phyloP scores from a whole-genome alignment of 2,888 invertebrate species.

The Cephus nigrinus region DNA sequence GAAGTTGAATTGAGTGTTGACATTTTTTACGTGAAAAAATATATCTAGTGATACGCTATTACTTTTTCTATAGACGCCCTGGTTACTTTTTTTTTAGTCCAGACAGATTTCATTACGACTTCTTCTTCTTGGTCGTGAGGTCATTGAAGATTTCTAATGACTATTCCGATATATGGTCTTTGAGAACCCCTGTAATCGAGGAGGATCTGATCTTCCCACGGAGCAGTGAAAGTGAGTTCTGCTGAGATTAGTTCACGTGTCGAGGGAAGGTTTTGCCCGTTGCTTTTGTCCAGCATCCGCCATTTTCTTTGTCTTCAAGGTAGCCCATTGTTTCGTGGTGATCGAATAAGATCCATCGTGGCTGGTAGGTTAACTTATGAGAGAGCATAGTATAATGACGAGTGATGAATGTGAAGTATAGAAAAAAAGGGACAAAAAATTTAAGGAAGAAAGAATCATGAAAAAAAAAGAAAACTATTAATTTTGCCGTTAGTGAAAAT shows the following conservation, averaged over 20 bases:
- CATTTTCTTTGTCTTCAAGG: constrained; percentile 50
- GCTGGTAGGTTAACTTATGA: not conserved
- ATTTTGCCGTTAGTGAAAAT: not conserved
- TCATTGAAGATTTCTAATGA: no score
- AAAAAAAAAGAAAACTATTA: constrained; percentile 7
- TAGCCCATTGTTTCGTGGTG: constrained; percentile 50
- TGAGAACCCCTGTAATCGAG: constrained; percentile 24
- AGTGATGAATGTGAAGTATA: constrained; percentile 13
- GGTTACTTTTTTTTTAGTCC: not conserved
- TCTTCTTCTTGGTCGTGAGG: no score
- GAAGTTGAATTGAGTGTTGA: no score
- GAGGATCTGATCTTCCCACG: constrained; percentile 47
- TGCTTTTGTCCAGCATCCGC: constrained; percentile 34
- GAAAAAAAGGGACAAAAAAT: constrained; percentile 6
- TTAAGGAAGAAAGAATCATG: not conserved
- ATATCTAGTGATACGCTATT: not conserved
- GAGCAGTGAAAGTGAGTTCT: constrained; percentile 53
- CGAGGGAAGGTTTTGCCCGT: constrained; percentile 40
- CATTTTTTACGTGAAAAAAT: no score
- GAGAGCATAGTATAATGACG: constrained; percentile 13
- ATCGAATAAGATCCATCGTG: constrained; percentile 41
- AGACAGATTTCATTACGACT: not conserved
- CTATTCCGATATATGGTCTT: no score
- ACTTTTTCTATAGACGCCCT: not conserved
- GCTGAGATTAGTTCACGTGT: constrained; percentile 48